Conservation (phyloP, 2,113 vertebrate species). For the Bufo gargarizans region DNA sequence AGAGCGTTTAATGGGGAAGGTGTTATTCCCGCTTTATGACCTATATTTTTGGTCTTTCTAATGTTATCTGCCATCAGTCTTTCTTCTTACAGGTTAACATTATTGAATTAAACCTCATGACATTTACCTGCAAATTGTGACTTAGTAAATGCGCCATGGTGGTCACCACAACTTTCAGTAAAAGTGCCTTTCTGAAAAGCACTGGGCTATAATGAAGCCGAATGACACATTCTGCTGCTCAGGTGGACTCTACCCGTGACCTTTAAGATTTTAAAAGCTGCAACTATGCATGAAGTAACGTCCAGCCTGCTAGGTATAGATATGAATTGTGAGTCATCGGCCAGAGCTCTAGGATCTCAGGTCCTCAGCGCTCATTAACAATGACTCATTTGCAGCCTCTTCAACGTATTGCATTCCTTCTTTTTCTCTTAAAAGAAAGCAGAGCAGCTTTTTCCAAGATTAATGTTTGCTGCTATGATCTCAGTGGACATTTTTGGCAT, state of each 20-base stretch:
- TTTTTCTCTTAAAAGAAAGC: conserved; percentile 34
- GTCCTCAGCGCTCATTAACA: background rate
- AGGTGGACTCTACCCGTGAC: conserved; percentile 17
- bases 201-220: background rate
- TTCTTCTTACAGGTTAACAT: conserved; percentile 8
- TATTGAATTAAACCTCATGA: background rate
- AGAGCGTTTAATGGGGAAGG: conserved; percentile 13
- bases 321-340: background rate
- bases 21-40: background rate
- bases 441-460: conserved; percentile 23
- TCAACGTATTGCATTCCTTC: conserved; percentile 27
- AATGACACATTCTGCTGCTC: conserved; percentile 8
- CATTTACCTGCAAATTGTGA: background rate
- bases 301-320: background rate
- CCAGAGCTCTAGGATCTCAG: background rate
- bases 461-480: background rate
- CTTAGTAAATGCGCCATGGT: background rate
- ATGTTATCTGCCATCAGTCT: background rate
- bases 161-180: background rate
- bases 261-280: conserved; percentile 22
- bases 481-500: conserved; percentile 13
- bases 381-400: conserved; percentile 24
- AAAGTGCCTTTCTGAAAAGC: background rate
- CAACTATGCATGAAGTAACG: conserved; percentile 36
- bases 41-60: background rate